A percentile compares a stretch with the other conserved stretches of the same genome.
Conservation (phyloP, 2,113 vertebrate species). For the Anhinga anhinga region DNA sequence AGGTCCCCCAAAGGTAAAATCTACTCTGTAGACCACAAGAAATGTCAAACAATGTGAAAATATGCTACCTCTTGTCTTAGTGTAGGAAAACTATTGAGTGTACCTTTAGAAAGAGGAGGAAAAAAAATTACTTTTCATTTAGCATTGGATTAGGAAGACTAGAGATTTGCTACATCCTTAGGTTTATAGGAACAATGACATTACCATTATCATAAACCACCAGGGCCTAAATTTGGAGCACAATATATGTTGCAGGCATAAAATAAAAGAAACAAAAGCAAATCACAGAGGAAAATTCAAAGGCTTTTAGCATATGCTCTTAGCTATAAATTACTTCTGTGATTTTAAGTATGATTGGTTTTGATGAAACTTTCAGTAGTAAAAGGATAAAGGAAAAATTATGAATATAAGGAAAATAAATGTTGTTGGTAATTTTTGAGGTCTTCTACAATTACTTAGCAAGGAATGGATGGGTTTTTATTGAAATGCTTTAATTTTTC, state of each 20-base stretch:
- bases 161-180: not conserved
- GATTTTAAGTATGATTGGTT: not conserved
- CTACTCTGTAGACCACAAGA: not conserved
- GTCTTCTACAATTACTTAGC: not conserved
- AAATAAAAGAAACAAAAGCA: not conserved
- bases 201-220: not conserved
- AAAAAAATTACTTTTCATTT: not conserved
- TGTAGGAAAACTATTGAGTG: not conserved
- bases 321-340: not conserved
- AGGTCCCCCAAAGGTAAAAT: not conserved
- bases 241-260: not conserved
- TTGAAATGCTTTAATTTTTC: not conserved
- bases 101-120: not conserved
- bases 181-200: not conserved
- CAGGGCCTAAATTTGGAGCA: not conserved
- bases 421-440: not conserved
- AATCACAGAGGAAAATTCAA: not conserved
- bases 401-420: not conserved
- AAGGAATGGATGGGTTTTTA: not conserved
- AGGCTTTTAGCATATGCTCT: not conserved
- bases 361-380: not conserved
- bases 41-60: not conserved
- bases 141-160: not conserved
- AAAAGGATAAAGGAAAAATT: not conserved
- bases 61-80: not conserved